Evolutionary conservation across 2,888 invertebrate genomes (phyloP).

Genomic region (Tuberolachnus salignus): DNA sequence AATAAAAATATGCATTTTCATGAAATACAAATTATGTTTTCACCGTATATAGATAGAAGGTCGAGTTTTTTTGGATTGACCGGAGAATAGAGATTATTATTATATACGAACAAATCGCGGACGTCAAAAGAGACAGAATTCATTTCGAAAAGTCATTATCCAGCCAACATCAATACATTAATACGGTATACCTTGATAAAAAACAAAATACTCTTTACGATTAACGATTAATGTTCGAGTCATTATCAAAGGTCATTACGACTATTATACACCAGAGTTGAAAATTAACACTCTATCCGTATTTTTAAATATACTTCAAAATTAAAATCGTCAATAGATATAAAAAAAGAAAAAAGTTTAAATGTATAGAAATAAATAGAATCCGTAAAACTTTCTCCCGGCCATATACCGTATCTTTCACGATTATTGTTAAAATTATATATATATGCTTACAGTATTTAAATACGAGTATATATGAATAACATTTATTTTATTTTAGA

Average conservation of each 20-base stretch:
- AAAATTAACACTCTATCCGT: too few species aligned
- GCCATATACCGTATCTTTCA: background rate
- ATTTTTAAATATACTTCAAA: too few species aligned
- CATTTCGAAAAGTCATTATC: constrained; percentile 1
- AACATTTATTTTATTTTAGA: too few species aligned
- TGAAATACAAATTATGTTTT: background rate
- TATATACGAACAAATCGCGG: background rate
- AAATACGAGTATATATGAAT: too few species aligned
- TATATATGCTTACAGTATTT: too few species aligned
- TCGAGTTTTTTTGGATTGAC: background rate
- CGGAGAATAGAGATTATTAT: too few species aligned
- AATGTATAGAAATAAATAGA: background rate
- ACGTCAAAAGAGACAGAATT: background rate
- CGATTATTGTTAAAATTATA: too few species aligned
- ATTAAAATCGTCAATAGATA: too few species aligned
- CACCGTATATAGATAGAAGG: background rate
- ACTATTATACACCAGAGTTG: background rate
- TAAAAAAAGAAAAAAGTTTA: too few species aligned
- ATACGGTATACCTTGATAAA: background rate
- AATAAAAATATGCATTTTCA: constrained; percentile 6
- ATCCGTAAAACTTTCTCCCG: background rate
- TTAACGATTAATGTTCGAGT: too few species aligned
- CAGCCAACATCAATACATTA: background rate
- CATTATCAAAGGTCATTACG: background rate
- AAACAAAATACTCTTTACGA: background rate